Evolutionary conservation across 2,113 vertebrate species (phyloP).

Genomic region (Peromyscus polionotus): DNA sequence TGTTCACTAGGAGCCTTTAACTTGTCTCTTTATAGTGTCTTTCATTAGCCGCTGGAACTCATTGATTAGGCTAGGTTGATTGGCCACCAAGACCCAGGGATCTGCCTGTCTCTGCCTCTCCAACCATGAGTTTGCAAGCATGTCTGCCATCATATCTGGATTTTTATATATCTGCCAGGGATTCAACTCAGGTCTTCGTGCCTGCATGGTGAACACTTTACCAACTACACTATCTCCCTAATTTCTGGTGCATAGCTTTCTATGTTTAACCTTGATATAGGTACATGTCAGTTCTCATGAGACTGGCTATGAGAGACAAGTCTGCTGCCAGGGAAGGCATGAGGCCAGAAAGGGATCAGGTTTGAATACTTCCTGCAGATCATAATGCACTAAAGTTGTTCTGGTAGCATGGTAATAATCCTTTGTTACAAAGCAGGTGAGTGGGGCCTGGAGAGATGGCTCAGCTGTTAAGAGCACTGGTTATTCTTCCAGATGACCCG

Average conservation of each 20-base stretch:
- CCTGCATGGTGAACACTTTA: not conserved
- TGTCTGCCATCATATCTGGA: too few relatives aligned
- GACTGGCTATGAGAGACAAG: not conserved
- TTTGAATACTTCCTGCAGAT: not conserved
- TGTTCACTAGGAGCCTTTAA: not conserved
- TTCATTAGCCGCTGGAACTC: not conserved
- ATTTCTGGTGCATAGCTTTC: not conserved
- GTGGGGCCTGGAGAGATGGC: not conserved
- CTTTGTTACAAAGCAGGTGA: not conserved
- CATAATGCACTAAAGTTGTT: not conserved
- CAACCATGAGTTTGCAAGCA: not conserved
- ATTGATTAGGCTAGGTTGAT: not conserved
- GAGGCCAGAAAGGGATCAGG: not conserved
- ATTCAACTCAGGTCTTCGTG: not conserved
- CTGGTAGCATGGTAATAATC: not conserved
- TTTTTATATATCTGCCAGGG: not conserved
- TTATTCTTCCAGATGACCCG: not conserved
- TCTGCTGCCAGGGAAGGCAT: not conserved
- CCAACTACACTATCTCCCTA: not conserved
- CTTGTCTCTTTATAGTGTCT: not conserved
- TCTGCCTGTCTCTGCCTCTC: not conserved
- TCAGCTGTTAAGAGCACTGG: not conserved
- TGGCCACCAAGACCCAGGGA: not conserved
- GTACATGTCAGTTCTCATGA: not conserved
- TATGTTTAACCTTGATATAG: not conserved